These are phyloP conservation scores for Dicrurus megarhynchus DNA, from an alignment of 2,113 vertebrate species.

Conservation along the genomic window DNA sequence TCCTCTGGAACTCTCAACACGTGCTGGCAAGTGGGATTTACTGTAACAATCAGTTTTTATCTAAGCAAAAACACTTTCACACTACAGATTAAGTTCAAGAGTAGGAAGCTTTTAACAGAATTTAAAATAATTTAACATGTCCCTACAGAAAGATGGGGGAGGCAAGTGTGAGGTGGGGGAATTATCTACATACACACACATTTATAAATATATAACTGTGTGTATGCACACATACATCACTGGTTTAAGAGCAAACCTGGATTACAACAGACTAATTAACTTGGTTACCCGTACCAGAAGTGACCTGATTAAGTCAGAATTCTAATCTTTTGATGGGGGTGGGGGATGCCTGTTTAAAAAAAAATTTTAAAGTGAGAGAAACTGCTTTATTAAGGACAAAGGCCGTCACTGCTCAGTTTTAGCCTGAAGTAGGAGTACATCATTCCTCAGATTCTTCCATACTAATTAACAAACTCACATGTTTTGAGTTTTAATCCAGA, in stretches of 20 bases:
- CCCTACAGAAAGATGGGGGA: not conserved
- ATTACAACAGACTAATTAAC: not conserved
- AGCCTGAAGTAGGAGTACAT: constrained; percentile 24
- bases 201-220: not conserved
- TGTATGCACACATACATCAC: not conserved
- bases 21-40: not conserved
- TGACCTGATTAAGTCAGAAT: not conserved
- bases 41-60: not conserved
- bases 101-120: not conserved
- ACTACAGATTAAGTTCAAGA: not conserved
- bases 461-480: constrained; percentile 44
- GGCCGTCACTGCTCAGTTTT: not conserved
- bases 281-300: not conserved
- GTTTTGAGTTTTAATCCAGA: constrained; percentile 37
- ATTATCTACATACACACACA: not conserved
- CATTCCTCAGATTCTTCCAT: constrained; percentile 55
- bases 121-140: not conserved
- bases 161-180: not conserved
- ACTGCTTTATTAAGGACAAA: not conserved
- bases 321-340: not conserved
- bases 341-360: not conserved
- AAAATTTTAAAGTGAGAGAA: not conserved
- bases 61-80: not conserved
- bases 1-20: not conserved
- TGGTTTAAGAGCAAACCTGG: not conserved